Conservation (phyloP, 2,113 vertebrate species). For the Microcebus lehilahytsara region DNA sequence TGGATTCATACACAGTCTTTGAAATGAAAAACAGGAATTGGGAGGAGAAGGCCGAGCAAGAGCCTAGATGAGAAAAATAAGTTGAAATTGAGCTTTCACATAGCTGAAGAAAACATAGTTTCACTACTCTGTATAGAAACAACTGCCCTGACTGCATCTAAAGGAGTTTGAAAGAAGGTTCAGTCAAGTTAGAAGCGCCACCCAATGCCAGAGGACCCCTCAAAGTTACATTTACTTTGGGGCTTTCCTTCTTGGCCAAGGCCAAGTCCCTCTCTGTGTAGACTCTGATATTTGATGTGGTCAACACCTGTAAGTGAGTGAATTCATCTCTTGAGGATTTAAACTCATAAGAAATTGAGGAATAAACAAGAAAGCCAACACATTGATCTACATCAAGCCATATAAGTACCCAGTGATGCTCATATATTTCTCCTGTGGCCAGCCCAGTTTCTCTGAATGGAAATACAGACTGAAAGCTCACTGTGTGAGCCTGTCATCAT, state of each 20-base stretch:
- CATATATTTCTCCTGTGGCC: neutral
- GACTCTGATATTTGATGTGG: neutral
- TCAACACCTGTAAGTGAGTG: neutral
- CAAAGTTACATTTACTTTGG: neutral
- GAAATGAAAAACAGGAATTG: constrained; percentile 46
- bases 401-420: no score
- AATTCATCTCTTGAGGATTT: neutral
- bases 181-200: neutral
- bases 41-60: neutral
- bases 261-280: neutral
- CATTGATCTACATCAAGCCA: neutral
- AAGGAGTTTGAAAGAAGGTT: neutral
- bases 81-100: constrained; percentile 31
- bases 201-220: neutral
- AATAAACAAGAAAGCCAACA: neutral
- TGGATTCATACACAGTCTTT: neutral
- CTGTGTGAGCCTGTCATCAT: neutral
- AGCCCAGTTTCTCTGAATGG: neutral
- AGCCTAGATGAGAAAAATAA: constrained; percentile 46
- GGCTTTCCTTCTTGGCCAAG: neutral
- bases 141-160: constrained; percentile 51
- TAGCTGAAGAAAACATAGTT: constrained; percentile 49
- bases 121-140: constrained; percentile 53
- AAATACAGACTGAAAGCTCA: neutral
- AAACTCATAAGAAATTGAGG: neutral